phyloP scores from a whole-genome alignment of 2,113 vertebrate genomes.

The Cercopithecus mona region DNA sequence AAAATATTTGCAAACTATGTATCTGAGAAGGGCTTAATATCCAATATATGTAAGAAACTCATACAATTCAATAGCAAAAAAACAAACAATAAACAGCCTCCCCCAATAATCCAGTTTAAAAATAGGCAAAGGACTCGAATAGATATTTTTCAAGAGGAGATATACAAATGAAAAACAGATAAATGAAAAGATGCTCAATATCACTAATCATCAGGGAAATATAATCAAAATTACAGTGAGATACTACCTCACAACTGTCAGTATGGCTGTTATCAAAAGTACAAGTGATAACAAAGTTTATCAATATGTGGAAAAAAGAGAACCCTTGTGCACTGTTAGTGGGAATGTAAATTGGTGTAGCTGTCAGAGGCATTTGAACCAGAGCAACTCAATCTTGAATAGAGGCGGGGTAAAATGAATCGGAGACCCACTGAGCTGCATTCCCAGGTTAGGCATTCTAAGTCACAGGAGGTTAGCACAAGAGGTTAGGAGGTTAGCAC shows the following conservation, averaged over 20 bases:
- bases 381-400: too few relatives aligned
- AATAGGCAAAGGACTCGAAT: neutral
- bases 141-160: neutral
- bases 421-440: too few relatives aligned
- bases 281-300: neutral
- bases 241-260: neutral
- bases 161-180: neutral
- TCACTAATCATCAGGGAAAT: neutral
- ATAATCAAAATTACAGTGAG: neutral
- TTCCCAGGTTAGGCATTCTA: too few relatives aligned
- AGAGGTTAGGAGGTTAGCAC: too few relatives aligned
- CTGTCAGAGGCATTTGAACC: too few relatives aligned
- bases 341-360: neutral
- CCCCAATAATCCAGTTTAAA: neutral
- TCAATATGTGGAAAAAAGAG: neutral
- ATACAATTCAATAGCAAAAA: neutral
- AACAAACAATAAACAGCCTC: neutral
- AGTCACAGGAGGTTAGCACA: conserved; percentile 63
- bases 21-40: neutral
- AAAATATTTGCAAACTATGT: neutral
- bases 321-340: neutral
- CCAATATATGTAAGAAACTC: neutral
- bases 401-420: too few relatives aligned
- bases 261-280: neutral
- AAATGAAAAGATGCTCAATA: neutral